A percentile compares a stretch with the other conserved stretches of the same genome.
phyloP scores from a whole-genome alignment of 2,888 invertebrate genomes.

The Gryllus longicercus region DNA sequence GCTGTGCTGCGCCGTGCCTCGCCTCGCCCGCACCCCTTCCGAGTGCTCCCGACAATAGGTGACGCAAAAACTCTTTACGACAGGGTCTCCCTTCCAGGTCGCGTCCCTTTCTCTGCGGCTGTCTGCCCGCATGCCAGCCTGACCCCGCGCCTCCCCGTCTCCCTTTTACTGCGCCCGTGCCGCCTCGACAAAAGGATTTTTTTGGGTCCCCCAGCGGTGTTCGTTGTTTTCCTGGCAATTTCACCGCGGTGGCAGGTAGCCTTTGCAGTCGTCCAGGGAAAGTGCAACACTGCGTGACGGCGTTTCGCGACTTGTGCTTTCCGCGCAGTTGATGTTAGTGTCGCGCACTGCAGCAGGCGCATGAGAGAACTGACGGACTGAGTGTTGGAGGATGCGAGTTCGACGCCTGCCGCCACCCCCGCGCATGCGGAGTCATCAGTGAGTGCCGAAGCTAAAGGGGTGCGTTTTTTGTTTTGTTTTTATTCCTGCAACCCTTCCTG shows the following conservation, averaged over 20 bases:
- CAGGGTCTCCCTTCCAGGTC: background rate
- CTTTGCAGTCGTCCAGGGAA: background rate
- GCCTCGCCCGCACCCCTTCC: background rate
- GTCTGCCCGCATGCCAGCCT: too few relatives aligned
- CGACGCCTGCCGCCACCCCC: background rate
- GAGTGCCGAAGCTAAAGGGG: background rate
- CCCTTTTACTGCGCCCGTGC: background rate
- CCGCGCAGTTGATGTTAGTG: too few relatives aligned
- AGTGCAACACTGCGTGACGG: constrained; percentile 4
- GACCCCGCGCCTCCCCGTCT: background rate
- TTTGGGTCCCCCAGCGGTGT: background rate
- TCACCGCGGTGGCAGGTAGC: background rate
- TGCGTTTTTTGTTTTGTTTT: constrained; percentile 1
- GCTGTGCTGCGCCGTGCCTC: background rate
- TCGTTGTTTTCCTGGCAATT: background rate
- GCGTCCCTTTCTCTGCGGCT: background rate
- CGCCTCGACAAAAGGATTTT: background rate
- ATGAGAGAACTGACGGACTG: background rate
- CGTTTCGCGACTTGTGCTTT: background rate
- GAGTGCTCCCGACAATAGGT: background rate
- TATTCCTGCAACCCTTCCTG: background rate
- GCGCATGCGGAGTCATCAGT: background rate
- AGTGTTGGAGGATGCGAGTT: background rate
- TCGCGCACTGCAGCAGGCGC: background rate
- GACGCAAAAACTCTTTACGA: background rate